Evolutionary conservation across 2,888 invertebrate genomes (phyloP).

Genomic region (Chloroclystis v-ata): DNA sequence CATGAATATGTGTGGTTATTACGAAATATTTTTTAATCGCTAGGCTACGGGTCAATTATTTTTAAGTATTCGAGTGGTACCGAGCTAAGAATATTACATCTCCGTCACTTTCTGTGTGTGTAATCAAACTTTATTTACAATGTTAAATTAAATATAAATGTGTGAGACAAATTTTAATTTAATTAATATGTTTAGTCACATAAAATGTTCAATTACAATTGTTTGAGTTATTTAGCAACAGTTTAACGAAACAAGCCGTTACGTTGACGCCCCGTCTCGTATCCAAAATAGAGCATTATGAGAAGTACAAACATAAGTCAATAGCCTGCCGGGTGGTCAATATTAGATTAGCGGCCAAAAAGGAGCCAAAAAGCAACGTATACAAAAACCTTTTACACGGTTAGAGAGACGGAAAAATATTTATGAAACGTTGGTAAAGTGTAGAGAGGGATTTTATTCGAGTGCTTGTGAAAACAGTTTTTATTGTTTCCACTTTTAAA

Average conservation of each 20-base stretch:
- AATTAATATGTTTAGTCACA: neutral
- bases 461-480: slow-evolving; percentile 14
- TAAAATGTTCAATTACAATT: neutral
- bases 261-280: slow-evolving; percentile 8
- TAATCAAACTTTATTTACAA: too few species aligned
- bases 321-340: slow-evolving; percentile 76
- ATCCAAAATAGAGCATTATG: slow-evolving; percentile 43
- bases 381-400: slow-evolving; percentile 78
- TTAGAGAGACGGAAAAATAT: slow-evolving; percentile 70
- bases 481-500: too few species aligned
- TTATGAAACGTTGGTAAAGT: slow-evolving; percentile 58
- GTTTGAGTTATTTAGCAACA: too few species aligned
- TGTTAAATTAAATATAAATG: too few species aligned
- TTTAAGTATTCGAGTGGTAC: too few species aligned
- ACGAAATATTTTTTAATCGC: too few species aligned
- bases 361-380: slow-evolving; percentile 78
- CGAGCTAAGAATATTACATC: too few species aligned
- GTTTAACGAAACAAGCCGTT: too few species aligned
- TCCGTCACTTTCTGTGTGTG: too few species aligned
- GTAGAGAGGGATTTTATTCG: slow-evolving; percentile 46
- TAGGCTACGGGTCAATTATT: too few species aligned
- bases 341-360: slow-evolving; percentile 77
- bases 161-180: too few species aligned
- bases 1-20: too few species aligned
- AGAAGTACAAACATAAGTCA: slow-evolving; percentile 77